These are phyloP conservation scores for Callyntrura sp. DNA, from an alignment of 2,888 invertebrate genomes.

Conservation along the genomic window DNA sequence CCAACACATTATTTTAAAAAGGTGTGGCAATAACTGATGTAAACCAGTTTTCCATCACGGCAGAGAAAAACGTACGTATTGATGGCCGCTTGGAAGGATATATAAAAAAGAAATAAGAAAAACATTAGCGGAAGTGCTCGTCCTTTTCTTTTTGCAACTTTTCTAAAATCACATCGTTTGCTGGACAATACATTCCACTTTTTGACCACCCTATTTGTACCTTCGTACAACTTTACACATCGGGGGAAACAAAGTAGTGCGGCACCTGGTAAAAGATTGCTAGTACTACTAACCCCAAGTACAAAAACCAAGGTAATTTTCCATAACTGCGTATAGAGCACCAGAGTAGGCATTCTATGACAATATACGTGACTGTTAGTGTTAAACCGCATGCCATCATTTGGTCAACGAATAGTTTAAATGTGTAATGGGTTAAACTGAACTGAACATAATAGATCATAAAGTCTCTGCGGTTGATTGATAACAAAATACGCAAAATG, in stretches of 20 bases:
- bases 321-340: constrained; percentile 38
- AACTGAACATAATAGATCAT: constrained; percentile 39
- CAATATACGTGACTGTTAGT: neutral
- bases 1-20: no score
- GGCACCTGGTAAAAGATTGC: neutral
- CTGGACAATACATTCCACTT: constrained; percentile 41
- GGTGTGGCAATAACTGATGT: constrained; percentile 34
- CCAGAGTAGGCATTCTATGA: constrained; percentile 44
- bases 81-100: constrained; percentile 33
- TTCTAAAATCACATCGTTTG: constrained; percentile 50
- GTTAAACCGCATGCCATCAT: constrained; percentile 40
- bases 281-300: neutral
- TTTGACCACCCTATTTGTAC: neutral
- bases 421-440: constrained; percentile 37
- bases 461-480: neutral
- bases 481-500: constrained; percentile 37
- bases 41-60: constrained; percentile 56
- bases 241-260: constrained; percentile 46
- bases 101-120: constrained; percentile 56
- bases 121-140: constrained; percentile 31
- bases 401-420: neutral
- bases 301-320: constrained; percentile 31
- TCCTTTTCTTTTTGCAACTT: constrained; percentile 24
- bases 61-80: constrained; percentile 38
- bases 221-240: constrained; percentile 41